Base-by-base conservation (phyloP, 2,113 vertebrate genomes). In the Limanda limanda region DNA sequence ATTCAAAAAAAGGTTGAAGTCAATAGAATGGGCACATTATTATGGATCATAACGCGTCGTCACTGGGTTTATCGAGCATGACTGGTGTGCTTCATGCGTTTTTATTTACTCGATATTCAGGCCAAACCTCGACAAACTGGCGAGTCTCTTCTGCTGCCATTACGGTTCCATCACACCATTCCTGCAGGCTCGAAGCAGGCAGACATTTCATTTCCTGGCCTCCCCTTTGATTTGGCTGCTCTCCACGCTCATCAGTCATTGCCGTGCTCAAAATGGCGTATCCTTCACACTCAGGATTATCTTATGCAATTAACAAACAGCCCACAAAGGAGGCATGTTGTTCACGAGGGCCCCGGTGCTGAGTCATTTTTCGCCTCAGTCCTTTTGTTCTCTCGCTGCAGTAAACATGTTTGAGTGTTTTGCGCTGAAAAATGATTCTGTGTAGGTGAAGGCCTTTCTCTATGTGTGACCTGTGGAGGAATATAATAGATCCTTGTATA, bases 221-320 rank as follows among this genome's bases (percentile, higher is more conserved):
- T 70, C 69, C 40, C 62, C 70, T 89, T 77, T 56, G 60, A 76
- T 82, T 84, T 94, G 89, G 85, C 88, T 79, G 47, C 20, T 83
- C 57, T 90, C 88, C 88, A 86, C 14, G 18, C 78, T 72, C 57
- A 76, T 86, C 81, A 88, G 72, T 93, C 85, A 90, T 88, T 45
- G 76, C 78, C 70, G 74, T 73, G 81, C 89, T 88, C 75, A 88
- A 94, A 90, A 91, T 88, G 86, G 82, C 68, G 69, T 84, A 67
- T 84, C 87, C 84, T 79, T 84, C 87, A 77, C 81, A 75, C 54
- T 84, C 71, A 59, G 69, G 84, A 89, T 93, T 86, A 89, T 87
- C 52, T 80, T 64, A 27, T 11, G 55, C 78, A 93, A 91, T 91
- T 90, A 92, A 81, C 68, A 86, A 84, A 74, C 59, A 63, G 57